A percentile compares a stretch with the other conserved stretches of the same genome.
Conservation (phyloP, 2,888 invertebrate species). For the Hipparchia semele region DNA sequence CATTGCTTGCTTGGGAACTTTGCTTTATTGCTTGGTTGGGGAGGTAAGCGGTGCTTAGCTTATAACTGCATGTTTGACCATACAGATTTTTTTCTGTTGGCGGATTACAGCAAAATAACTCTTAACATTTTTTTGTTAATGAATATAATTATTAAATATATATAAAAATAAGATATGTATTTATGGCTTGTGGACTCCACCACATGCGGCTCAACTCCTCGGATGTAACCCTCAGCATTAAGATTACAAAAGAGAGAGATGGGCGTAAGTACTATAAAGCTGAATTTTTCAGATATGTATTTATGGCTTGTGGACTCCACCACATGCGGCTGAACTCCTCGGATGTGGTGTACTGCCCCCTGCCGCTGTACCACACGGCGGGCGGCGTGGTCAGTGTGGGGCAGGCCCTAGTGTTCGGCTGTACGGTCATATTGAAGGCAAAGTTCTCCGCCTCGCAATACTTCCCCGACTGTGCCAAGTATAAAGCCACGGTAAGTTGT, state of each 20-base stretch:
- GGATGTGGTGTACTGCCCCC: slow-evolving; percentile 94
- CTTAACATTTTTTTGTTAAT: too few species aligned
- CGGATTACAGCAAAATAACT: too few species aligned
- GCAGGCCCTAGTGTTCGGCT: slow-evolving; percentile 90
- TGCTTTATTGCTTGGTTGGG: too few species aligned
- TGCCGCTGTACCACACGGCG: slow-evolving; percentile 98
- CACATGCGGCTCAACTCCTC: slow-evolving; percentile 84
- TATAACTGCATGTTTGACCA: too few species aligned
- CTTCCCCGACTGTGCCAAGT: slow-evolving; percentile 96
- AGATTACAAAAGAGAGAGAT: too few species aligned
- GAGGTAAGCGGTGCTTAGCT: too few species aligned
- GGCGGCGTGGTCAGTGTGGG: slow-evolving; percentile 95
- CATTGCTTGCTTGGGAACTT: too few species aligned
- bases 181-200: slow-evolving; percentile 88
- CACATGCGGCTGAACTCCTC: slow-evolving; percentile 84
- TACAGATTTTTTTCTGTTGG: too few species aligned
- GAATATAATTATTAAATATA: too few species aligned
- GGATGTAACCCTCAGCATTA: slow-evolving; percentile 79
- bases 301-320: slow-evolving; percentile 88
- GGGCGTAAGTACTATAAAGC: too few species aligned
- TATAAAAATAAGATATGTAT: slow-evolving; percentile 85
- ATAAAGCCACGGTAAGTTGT: slow-evolving; percentile 94
- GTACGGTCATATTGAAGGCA: slow-evolving; percentile 91
- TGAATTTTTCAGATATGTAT: slow-evolving; percentile 85
- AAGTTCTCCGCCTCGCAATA: slow-evolving; percentile 98